Conservation (phyloP, 2,888 invertebrate species). For the Cheilosia variabilis region DNA sequence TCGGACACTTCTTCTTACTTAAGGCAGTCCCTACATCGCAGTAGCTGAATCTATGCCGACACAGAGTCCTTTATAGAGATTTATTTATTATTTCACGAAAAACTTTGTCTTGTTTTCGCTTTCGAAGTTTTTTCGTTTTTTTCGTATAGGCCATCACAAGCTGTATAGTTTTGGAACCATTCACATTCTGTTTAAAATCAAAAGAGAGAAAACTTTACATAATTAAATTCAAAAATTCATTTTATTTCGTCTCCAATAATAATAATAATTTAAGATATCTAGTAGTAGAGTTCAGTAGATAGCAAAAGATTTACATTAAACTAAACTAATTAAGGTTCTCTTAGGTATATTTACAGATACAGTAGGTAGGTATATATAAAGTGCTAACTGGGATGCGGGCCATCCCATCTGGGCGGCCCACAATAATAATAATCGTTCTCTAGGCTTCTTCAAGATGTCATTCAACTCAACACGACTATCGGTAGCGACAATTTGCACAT, state of each 20-base stretch:
- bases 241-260: slow-evolving; percentile 71
- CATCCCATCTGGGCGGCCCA: slow-evolving; percentile 11
- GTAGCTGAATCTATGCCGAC: no score
- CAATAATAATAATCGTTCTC: slow-evolving; percentile 41
- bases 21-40: no score
- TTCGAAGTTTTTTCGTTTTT: no score
- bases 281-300: slow-evolving; percentile 74
- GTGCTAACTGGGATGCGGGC: slow-evolving; percentile 62
- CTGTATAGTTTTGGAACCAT: no score
- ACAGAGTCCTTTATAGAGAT: no score
- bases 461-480: slow-evolving; percentile 13
- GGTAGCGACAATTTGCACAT: background rate
- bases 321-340: slow-evolving; percentile 65
- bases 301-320: slow-evolving; percentile 74
- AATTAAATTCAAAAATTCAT: slow-evolving; percentile 69
- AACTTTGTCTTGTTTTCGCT: no score
- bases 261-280: slow-evolving; percentile 75
- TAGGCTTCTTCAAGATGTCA: slow-evolving; percentile 20
- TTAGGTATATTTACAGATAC: slow-evolving; percentile 61
- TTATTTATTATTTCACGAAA: no score
- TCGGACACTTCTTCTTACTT: no score
- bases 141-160: no score
- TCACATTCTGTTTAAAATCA: background rate
- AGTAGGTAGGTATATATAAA: slow-evolving; percentile 20
- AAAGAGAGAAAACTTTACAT: background rate